Conservation (phyloP, 2,888 invertebrate species). For the Drosophila basisetae region DNA sequence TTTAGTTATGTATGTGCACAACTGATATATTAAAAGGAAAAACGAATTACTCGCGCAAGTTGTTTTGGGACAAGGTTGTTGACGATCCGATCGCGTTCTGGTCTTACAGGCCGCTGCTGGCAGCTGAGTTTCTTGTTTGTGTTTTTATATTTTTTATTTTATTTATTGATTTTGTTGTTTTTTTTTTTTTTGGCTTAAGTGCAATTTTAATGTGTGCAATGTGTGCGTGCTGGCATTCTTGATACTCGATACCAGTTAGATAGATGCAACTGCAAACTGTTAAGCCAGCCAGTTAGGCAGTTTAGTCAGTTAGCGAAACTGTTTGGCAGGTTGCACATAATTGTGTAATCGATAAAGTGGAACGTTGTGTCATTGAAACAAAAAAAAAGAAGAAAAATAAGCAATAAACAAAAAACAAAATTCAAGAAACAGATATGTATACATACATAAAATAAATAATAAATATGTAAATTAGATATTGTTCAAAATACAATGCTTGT, state of each 20-base stretch:
- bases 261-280: constrained; percentile 46
- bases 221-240: constrained; percentile 63
- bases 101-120: constrained; percentile 33
- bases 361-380: constrained; percentile 53
- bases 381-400: not conserved
- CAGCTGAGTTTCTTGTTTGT: constrained; percentile 41
- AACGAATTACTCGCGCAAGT: constrained; percentile 66
- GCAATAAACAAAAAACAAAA: constrained; percentile 3
- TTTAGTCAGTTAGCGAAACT: constrained; percentile 42
- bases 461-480: not conserved
- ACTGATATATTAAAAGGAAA: constrained; percentile 61
- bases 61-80: constrained; percentile 80
- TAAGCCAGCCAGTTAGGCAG: constrained; percentile 22
- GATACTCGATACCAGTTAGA: constrained; percentile 47
- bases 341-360: constrained; percentile 66
- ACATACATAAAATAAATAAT: too few species aligned
- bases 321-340: constrained; percentile 58
- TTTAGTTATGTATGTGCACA: constrained; percentile 20
- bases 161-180: constrained; percentile 26
- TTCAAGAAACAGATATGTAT: not conserved
- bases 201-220: constrained; percentile 49
- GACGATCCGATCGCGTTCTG: constrained; percentile 58
- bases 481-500: not conserved
- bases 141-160: constrained; percentile 19
- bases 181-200: constrained; percentile 44